Evolutionary conservation across 1,140 invertebrate genomes (phyloP).

Genomic region (Pteromalus puparum): DNA sequence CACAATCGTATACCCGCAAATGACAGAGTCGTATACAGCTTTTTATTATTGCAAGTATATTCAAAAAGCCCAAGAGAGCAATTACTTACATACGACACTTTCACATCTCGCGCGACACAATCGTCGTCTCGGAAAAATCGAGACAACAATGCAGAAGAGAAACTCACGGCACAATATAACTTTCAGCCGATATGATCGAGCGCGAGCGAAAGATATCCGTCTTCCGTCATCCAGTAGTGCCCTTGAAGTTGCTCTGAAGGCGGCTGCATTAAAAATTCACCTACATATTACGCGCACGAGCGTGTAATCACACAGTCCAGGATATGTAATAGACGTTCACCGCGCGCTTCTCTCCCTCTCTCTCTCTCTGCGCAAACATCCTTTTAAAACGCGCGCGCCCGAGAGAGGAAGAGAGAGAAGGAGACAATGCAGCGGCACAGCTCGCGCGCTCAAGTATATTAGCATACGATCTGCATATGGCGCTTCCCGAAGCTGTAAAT

Average conservation of each 20-base stretch:
- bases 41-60: no score
- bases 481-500: neutral
- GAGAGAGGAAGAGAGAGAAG: neutral
- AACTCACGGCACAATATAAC: neutral
- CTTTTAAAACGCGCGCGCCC: neutral
- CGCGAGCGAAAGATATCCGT: neutral
- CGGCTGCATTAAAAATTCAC: neutral
- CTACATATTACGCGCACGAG: neutral
- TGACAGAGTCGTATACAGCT: no score
- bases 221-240: neutral
- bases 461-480: constrained; percentile 18
- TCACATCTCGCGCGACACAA: neutral
- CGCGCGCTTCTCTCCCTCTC: no score
- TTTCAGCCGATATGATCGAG: neutral
- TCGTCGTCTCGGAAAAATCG: neutral
- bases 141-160: constrained; percentile 9
- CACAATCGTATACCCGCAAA: neutral
- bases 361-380: neutral
- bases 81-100: constrained; percentile 5
- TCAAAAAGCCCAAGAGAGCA: neutral
- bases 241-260: neutral
- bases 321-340: neutral
- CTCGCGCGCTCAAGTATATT: neutral
- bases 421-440: neutral
- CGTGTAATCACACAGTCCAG: neutral